These are phyloP conservation scores for Phaethornis superciliosus DNA, from an alignment of 2,113 vertebrate species.

Conservation along the genomic window DNA sequence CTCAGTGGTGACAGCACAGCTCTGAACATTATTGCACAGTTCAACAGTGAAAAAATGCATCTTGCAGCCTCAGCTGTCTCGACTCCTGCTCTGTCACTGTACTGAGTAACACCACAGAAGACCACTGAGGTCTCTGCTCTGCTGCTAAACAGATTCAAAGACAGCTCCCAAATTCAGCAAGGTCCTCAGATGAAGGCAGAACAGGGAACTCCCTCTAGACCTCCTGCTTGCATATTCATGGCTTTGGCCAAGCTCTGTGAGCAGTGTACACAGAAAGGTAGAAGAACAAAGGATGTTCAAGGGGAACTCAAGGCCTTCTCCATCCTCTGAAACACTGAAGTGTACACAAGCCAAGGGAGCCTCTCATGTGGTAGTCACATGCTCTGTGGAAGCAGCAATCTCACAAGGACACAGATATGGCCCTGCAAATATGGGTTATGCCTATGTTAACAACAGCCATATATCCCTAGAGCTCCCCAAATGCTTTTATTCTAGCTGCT, in stretches of 20 bases:
- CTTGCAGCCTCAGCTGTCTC: neutral
- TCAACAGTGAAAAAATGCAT: neutral
- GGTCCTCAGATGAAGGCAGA: neutral
- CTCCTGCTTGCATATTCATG: neutral
- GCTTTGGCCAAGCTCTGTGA: neutral
- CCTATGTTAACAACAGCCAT: neutral
- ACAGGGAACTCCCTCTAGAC: neutral
- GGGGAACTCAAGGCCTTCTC: neutral
- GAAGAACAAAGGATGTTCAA: conserved; percentile 6
- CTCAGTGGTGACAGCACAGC: neutral
- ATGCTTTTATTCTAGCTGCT: neutral
- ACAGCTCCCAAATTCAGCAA: neutral
- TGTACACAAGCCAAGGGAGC: neutral
- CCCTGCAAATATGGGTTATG: conserved; percentile 13
- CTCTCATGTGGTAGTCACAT: neutral
- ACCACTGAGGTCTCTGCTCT: neutral
- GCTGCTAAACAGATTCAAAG: neutral
- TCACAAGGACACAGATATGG: conserved; percentile 45
- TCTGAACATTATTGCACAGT: neutral
- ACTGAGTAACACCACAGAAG: neutral
- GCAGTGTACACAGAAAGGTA: neutral
- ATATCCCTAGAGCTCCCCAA: neutral
- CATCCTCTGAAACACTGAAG: neutral
- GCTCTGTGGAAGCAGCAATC: conserved; percentile 17
- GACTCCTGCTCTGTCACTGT: neutral